Evolutionary conservation across 2,113 vertebrate species (phyloP), one percentile per base, ranked within the genome.

Genomic region (Tiliqua scincoides): DNA sequence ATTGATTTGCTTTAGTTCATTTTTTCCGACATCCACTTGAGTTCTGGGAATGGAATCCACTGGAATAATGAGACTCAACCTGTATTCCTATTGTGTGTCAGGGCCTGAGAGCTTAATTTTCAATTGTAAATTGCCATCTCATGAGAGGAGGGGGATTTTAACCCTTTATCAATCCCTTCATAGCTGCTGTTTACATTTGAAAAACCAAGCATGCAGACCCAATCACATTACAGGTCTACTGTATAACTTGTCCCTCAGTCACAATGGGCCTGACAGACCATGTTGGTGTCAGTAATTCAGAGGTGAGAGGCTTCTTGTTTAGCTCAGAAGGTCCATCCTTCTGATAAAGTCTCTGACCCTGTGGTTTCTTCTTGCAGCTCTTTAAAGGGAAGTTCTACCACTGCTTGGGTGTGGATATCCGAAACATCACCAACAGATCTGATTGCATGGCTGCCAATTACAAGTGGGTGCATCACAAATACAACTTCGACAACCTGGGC

Each of bases 301-400:
- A 59, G 14, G 21, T 0, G 5, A 27, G 72, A 74, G 71, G 17
- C 43, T 72, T 37, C 71, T 40, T 23, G 72, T 40, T 15, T 14
- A 2, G 17, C 71, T 87, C 0, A 0, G 71, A 76, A 87, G 30
- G 35, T 71, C 67, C 35, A 32, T 43, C 25, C 15, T 87, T 70
- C n/a, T 65, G 48, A 79, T 75, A 89, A 83, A 73, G 6, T 80
- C 62, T 0, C 79, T 91, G 27, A 89, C 81, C 40, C 25, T 35
- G 8, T 76, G 27, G 20, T 84, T 84, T 85, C 81, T 85, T 74
- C 30, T 54, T 86, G 21, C 95, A 99, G 99, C 97, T 99, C 79
- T 99, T 99, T 94, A 99, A 99, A 96, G 99, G 99, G 73, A 99
- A 99, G 89, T 99, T 99, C 96, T 99, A 98, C 95, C 97, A 99